Evolutionary conservation across 1,140 invertebrate genomes (phyloP).

Genomic region (Drosophila seguyi): DNA sequence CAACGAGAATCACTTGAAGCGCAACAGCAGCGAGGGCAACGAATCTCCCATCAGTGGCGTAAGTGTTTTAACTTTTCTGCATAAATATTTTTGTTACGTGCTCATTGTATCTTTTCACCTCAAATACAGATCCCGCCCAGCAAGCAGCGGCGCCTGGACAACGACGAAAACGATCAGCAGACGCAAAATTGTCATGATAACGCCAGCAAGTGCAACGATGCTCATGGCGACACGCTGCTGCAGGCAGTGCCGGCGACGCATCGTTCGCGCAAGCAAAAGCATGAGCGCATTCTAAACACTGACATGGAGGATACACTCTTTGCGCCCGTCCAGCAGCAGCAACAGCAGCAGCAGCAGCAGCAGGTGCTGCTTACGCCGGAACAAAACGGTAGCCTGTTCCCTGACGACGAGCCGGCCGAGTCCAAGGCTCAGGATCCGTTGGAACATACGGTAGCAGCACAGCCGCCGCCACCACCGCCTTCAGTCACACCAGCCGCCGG

Average conservation of each 20-base stretch:
- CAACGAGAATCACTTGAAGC: slow-evolving; percentile 71
- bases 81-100: background rate
- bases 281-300: slow-evolving; percentile 73
- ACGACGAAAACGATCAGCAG: slow-evolving; percentile 68
- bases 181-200: slow-evolving; percentile 59
- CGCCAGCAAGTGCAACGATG: slow-evolving; percentile 8
- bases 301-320: slow-evolving; percentile 62
- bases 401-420: background rate
- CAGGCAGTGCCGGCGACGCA: slow-evolving; percentile 48
- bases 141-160: slow-evolving; percentile 68
- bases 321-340: slow-evolving; percentile 19
- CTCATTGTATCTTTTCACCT: background rate
- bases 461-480: background rate
- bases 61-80: slow-evolving; percentile 20
- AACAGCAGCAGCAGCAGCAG: slow-evolving; percentile 35
- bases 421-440: slow-evolving; percentile 14
- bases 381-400: slow-evolving; percentile 38
- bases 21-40: slow-evolving; percentile 45
- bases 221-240: slow-evolving; percentile 5
- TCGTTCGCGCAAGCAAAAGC: slow-evolving; percentile 78
- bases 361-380: slow-evolving; percentile 15
- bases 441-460: background rate
- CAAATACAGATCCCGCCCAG: slow-evolving; percentile 54
- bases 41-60: slow-evolving; percentile 67
- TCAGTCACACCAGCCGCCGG: slow-evolving; percentile 14